Base-by-base conservation (phyloP, 2,888 invertebrate genomes). In the Serripes groenlandicus region DNA sequence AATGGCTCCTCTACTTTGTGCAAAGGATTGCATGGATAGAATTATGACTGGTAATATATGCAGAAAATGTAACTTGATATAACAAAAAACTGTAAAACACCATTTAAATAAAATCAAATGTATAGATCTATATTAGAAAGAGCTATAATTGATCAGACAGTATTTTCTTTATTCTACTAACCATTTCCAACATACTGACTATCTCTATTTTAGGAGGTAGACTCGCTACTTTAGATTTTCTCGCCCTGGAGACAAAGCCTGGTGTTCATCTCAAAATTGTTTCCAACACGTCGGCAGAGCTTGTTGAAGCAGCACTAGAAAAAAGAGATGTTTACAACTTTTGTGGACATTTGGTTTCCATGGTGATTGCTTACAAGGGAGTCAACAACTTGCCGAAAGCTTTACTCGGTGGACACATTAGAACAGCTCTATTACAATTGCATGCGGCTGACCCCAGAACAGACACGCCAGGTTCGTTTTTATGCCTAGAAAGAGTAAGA, bases 261-360 rank as follows among this genome's bases (percentile, higher is more conserved):
- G 93, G 93, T 0, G 81, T 86, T 7, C 78, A 92, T 23, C 83
- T 94, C 18, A 93, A 92, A 75, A 62, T 94, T n/a, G 89, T 89
- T 28, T 83, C 88, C 30, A 87, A 89, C 26, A 91, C 93, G 9
- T 90, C 91, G 5, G 79, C 90, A 0, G 92, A 92, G 4, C 83
- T 83, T 35, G 92, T 93, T 70, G 86, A 84, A 7, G 62, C 74
- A 3, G 91, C 92, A 3, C 81, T 91, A 30, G 81, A 75, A 4
- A 49, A 35, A 5, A 86, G 85, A 3, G 91, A 94, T 78, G 85
- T 89, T 1, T 58, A 60, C 0, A 74, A 62, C 0, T 85, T 91
- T 0, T 90, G 91, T 75, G 94, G 94, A 28, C 93, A 93, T 69
- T 86, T 94, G 66, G 92, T 92, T 35, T 94, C 94, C 9, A 83